Evolutionary conservation across 2,888 invertebrate species (phyloP).

Genomic region (Sphaeridia pumilis): DNA sequence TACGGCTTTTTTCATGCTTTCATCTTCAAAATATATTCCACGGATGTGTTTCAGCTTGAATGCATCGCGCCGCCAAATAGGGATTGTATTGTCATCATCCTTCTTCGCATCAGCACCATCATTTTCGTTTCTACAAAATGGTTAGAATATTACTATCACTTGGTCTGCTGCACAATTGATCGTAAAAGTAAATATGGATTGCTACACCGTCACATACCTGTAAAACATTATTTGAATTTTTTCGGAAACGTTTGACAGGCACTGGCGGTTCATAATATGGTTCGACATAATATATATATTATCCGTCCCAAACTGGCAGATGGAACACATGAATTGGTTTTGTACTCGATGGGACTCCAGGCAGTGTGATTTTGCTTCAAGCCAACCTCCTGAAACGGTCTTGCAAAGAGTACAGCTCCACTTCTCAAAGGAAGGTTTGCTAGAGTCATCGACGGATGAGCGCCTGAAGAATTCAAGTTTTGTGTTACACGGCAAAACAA

Average conservation of each 20-base stretch:
- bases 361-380: slow-evolving; percentile 52
- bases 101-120: slow-evolving; percentile 21
- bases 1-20: slow-evolving; percentile 4
- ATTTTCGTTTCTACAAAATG: slow-evolving; percentile 35
- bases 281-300: slow-evolving; percentile 20
- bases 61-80: slow-evolving; percentile 51
- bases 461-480: slow-evolving; percentile 13
- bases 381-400: slow-evolving; percentile 49
- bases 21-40: slow-evolving; percentile 45
- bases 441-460: slow-evolving; percentile 22
- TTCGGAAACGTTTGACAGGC: slow-evolving; percentile 36
- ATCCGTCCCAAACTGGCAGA: slow-evolving; percentile 47
- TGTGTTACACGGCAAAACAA: too few species aligned
- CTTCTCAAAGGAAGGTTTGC: slow-evolving; percentile 37
- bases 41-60: slow-evolving; percentile 49
- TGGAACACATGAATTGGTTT: slow-evolving; percentile 57
- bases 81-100: slow-evolving; percentile 34
- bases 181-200: neutral
- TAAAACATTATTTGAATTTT: slow-evolving; percentile 43
- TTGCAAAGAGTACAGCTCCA: slow-evolving; percentile 62
- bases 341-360: slow-evolving; percentile 50
- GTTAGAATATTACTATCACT: neutral
- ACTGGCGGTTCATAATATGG: slow-evolving; percentile 7
- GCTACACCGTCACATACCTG: slow-evolving; percentile 39
- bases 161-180: neutral